Base-by-base conservation (phyloP, 2,888 invertebrate genomes). In the Chelonus formosanus region DNA sequence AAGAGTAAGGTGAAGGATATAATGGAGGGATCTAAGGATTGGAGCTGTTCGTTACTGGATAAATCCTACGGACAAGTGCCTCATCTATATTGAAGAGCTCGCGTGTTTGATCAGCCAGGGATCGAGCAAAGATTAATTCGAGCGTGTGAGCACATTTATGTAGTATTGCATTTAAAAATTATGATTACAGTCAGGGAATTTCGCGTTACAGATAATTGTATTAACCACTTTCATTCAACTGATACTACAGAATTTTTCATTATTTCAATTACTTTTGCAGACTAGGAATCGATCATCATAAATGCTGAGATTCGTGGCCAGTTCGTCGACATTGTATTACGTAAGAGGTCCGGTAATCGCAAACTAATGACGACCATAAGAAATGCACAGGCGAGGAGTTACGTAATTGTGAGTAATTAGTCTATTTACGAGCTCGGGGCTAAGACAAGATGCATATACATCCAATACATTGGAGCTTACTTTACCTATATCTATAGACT, bases 361-460 rank as follows among this genome's bases (percentile, higher is more conserved):
- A 68, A 70, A 74, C 75, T 78, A 77, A 77, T 76, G 78, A 74
- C 71, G 71, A 70, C 65, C 59, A 68, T 71, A 73, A 74, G 76
- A 72, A 73, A 74, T 66, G 57, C 56, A 67, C 56, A 50, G 61
- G 62, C 63, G 47, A 59, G 47, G 47, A 54, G 69, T 76, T 78
- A 69, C 74, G 75, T 75, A 79, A 78, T 78, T 70, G 68, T 73
- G 71, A 75, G 75, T 79, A 79, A 80, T 79, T 80, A 80, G 78
- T 77, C 76, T 74, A 78, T 79, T 79, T 78, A 77, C 76, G 74
- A 75, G 70, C 69, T 52, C 63, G 53, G 63, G 69, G 68, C 70
- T 67, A 59, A 54, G 63, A 67, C 63, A 67, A 54, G 63, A 53
- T 67, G 57, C 59, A 63, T 59, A 54, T 45, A 65, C 8, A 52